Percentiles rank a stretch among this genome's conserved stretches.
phyloP scores from a whole-genome alignment of 2,797 vertebrate genomes.

The Smutsia temminckii region DNA sequence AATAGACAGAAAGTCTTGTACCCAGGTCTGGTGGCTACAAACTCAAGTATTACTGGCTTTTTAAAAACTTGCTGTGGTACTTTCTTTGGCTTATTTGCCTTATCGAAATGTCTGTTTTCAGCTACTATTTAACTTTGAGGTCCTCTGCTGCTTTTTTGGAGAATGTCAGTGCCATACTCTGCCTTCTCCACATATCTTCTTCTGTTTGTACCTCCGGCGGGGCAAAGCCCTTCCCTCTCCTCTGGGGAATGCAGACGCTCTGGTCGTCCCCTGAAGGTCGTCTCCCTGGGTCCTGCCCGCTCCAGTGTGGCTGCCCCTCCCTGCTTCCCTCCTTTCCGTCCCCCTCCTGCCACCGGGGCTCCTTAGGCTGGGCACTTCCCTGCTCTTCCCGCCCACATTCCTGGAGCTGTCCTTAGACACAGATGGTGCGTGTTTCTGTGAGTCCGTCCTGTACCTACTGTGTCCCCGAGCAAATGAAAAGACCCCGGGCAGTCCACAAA shows the following conservation, averaged over 20 bases:
- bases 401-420: background rate
- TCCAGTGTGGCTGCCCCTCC: background rate
- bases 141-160: background rate
- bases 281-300: background rate
- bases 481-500: background rate
- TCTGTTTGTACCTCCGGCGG: background rate
- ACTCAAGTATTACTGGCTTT: background rate
- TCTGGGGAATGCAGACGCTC: background rate
- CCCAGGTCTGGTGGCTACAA: background rate
- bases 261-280: accelerated
- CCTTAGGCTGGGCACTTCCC: background rate
- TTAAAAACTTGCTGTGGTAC: background rate
- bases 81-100: background rate
- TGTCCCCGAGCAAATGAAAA: background rate
- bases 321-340: no score
- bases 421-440: background rate
- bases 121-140: background rate
- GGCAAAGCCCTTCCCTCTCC: background rate
- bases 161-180: background rate
- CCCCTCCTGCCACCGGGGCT: background rate
- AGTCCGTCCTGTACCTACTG: background rate
- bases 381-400: background rate
- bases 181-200: no score
- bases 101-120: background rate
- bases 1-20: background rate